Evolutionary conservation across 2,113 vertebrate genomes (phyloP).

Genomic region (Macroglossus sobrinus): DNA sequence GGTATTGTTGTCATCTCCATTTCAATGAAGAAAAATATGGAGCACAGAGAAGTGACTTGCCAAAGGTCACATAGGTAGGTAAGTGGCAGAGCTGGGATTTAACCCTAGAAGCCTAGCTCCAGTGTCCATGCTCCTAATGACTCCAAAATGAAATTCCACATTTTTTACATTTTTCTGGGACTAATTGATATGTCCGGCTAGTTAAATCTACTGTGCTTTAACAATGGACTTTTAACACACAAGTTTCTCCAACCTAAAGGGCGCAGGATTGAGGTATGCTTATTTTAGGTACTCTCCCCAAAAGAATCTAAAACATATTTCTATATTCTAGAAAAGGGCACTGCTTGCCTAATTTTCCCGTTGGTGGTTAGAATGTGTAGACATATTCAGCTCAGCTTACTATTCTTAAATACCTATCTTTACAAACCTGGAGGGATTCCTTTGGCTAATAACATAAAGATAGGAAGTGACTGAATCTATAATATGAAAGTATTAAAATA

Average conservation of each 20-base stretch:
- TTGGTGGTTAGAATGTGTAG: background rate
- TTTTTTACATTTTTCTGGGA: background rate
- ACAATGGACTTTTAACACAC: background rate
- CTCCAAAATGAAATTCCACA: background rate
- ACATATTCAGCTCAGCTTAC: background rate
- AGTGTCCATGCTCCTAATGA: background rate
- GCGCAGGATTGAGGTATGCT: background rate
- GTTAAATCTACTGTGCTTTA: background rate
- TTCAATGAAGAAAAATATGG: background rate
- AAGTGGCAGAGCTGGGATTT: background rate
- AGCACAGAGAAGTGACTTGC: background rate
- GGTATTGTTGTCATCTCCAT: background rate
- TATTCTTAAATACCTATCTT: background rate
- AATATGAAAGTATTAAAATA: constrained; percentile 28
- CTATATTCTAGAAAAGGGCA: background rate
- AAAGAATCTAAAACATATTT: background rate
- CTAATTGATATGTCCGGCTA: background rate
- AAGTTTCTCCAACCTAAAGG: background rate
- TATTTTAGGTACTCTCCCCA: background rate
- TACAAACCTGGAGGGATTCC: background rate
- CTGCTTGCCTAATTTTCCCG: background rate
- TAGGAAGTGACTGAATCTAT: background rate
- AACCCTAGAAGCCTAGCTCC: background rate
- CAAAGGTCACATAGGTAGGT: background rate
- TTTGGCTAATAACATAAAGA: constrained; percentile 8